Conservation (phyloP, 2,113 vertebrate species). For the Zosterops lateralis region DNA sequence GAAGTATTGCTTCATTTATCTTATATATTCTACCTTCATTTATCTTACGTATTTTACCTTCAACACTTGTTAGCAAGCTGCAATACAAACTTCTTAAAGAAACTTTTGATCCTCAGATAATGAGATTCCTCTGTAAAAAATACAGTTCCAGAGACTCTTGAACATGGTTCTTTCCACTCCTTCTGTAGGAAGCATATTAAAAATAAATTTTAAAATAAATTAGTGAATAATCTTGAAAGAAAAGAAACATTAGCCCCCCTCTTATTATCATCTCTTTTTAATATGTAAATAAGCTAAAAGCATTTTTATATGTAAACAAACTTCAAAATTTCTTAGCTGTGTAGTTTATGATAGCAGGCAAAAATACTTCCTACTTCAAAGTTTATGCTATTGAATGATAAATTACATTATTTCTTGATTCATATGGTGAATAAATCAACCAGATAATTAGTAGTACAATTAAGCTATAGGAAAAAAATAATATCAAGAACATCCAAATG, state of each 20-base stretch:
- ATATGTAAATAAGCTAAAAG: neutral
- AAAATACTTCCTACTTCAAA: neutral
- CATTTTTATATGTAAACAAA: neutral
- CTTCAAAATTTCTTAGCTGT: neutral
- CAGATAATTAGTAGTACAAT: neutral
- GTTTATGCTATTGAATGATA: neutral
- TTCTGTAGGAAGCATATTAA: neutral
- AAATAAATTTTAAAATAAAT: neutral
- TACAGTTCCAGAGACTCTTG: neutral
- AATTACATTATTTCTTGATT: neutral
- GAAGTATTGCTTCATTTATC: slow-evolving; percentile 67
- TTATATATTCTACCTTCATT: slow-evolving; percentile 58
- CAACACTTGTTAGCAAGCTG: slow-evolving; percentile 24
- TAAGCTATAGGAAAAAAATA: neutral
- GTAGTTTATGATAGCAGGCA: neutral
- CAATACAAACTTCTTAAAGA: slow-evolving; percentile 37
- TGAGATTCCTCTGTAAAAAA: slow-evolving; percentile 2
- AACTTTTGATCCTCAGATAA: slow-evolving; percentile 36
- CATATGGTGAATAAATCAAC: neutral
- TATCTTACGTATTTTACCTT: slow-evolving; percentile 54
- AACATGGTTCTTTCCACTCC: neutral
- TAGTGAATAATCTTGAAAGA: neutral
- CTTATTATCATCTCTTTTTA: neutral
- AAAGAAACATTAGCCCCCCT: neutral
- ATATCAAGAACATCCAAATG: neutral